Evolutionary conservation across 2,888 invertebrate genomes (phyloP), one percentile per base, ranked within the genome.

Genomic region (Eulithis testata): DNA sequence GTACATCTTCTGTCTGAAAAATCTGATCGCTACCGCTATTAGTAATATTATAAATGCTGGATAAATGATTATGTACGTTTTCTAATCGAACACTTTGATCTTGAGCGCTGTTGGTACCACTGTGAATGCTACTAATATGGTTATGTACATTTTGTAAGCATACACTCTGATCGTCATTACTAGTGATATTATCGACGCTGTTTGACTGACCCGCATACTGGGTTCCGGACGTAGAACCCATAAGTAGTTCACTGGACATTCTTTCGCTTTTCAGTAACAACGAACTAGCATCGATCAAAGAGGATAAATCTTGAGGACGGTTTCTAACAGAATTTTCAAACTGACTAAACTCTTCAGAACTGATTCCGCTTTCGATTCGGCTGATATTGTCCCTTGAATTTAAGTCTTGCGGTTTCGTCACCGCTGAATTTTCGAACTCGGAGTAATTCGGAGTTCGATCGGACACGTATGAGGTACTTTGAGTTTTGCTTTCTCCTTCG

Each of bases 241-340:
- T 76, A 3, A 79, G 73, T 31, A 80, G 69, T 64, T 85, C 89
- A 64, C 84, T 82, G 14, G 82, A 84, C 69, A 77, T 75, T 61
- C 87, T 83, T 71, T 91, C 91, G 64, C 83, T 87, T 58, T 78
- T 79, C 11, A 90, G 72, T 1, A 90, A 74, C 56, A 84, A 65
- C 14, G 84, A 85, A 74, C 87, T 90, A 36, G 87, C 86, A 57
- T 89, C 85, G 63, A 85, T 84, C 55, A 85, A 58, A 9, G 86
- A 85, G 3, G 89, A 86, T 59, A 91, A 70, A 70, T 92, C 89
- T 68, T 91, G 92, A 6, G 90, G 90, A 36, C 87, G 76, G 49
- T 68, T 75, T 69, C 79, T 79, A 49, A 86, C 83, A 1, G 85
- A 90, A 63, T 74, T 85, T 72, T 89, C 85, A 66, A 91, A 91